Conservation (phyloP, 2,113 vertebrate species). For the Pelecanus crispus region DNA sequence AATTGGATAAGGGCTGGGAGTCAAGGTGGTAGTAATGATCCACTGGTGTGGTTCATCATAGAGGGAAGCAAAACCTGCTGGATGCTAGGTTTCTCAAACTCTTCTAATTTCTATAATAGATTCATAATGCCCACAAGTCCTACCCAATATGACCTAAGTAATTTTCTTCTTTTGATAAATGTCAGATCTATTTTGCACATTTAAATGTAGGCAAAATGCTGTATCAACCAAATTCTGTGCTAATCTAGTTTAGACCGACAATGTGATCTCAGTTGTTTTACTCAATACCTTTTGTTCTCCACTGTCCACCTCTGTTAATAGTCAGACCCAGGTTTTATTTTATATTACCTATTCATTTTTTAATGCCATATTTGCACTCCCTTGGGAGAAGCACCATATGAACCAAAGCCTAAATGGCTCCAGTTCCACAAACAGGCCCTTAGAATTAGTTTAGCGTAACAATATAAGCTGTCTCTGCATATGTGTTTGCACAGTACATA, state of each 20-base stretch:
- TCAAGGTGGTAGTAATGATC: background rate
- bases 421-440: background rate
- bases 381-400: accelerated
- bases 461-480: background rate
- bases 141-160: background rate
- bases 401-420: background rate
- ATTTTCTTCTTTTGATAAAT: background rate
- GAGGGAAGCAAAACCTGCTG: background rate
- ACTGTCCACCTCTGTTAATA: background rate
- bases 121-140: background rate
- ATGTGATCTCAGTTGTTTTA: background rate
- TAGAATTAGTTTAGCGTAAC: background rate
- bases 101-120: background rate
- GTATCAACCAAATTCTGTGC: background rate
- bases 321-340: accelerated
- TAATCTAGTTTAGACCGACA: background rate
- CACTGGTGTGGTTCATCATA: accelerated
- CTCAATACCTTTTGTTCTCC: background rate
- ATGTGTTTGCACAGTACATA: background rate
- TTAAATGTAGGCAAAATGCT: background rate
- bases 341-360: background rate
- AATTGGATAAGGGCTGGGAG: background rate
- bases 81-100: background rate
- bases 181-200: background rate
- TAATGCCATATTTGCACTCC: background rate